These are phyloP conservation scores for Sebastes steindachneri DNA, from an alignment of 2,797 vertebrate species.

Conservation along the genomic window DNA sequence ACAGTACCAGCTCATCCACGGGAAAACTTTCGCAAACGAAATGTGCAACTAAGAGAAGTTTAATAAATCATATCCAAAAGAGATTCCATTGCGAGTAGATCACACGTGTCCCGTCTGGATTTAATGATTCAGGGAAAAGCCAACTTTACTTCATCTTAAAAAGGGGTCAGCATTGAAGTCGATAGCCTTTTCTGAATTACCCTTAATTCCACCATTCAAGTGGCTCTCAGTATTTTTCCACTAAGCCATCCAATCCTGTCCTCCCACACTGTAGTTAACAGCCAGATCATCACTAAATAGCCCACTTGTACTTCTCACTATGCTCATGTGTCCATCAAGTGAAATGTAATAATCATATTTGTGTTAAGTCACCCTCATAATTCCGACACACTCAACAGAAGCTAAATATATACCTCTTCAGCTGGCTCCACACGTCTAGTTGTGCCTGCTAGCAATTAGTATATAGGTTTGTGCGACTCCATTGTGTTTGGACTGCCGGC, in stretches of 20 bases:
- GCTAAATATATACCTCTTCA: constrained; percentile 62
- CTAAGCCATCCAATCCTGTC: constrained; percentile 44
- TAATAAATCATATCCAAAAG: constrained; percentile 36
- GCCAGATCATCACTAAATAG: constrained; percentile 40
- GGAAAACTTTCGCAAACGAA: constrained; percentile 17
- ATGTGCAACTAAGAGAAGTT: constrained; percentile 32
- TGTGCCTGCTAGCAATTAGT: constrained; percentile 81
- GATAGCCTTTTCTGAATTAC: constrained; percentile 47
- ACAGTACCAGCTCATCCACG: constrained; percentile 39
- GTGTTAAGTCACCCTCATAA: constrained; percentile 61
- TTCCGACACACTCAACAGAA: constrained; percentile 65
- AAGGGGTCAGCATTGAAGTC: constrained; percentile 1
- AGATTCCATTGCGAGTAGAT: constrained; percentile 42
- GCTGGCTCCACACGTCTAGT: constrained; percentile 55
- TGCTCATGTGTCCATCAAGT: constrained; percentile 69
- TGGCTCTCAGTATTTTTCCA: constrained; percentile 61
- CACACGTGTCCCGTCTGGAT: constrained; percentile 33
- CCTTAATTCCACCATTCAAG: constrained; percentile 54
- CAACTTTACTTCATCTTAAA: constrained; percentile 41
- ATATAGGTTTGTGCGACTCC: constrained; percentile 68
- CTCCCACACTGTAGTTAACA: constrained; percentile 21
- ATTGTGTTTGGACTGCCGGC: constrained; percentile 76
- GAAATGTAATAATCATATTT: constrained; percentile 73
- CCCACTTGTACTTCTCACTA: constrained; percentile 60
- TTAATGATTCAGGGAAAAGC: constrained; percentile 41